Percentiles rank a stretch among this genome's conserved stretches.
These are phyloP conservation scores for Tympanoctomys barrerae DNA, from an alignment of 2,797 vertebrate species.

Conservation along the genomic window DNA sequence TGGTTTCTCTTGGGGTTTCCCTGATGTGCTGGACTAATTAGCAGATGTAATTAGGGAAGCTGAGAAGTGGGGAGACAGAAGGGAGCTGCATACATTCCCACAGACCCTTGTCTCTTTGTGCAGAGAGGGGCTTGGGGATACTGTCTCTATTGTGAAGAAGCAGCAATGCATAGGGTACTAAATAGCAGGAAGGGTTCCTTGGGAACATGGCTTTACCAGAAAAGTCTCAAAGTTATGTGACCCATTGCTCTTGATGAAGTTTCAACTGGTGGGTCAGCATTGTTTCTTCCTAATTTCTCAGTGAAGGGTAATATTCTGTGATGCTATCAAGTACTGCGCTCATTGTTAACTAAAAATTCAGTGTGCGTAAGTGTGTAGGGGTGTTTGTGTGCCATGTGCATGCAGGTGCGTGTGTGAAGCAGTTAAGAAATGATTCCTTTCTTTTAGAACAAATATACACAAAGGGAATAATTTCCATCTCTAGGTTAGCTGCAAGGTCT, in stretches of 20 bases:
- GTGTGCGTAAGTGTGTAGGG: neutral
- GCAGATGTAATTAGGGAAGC: slow-evolving; percentile 75
- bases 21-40: slow-evolving; percentile 79
- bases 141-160: slow-evolving; percentile 41
- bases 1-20: slow-evolving; percentile 72
- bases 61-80: slow-evolving; percentile 68
- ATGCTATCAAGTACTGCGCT: neutral
- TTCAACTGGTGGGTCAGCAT: slow-evolving; percentile 32
- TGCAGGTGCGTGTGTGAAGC: neutral
- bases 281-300: slow-evolving; percentile 16
- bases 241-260: slow-evolving; percentile 27
- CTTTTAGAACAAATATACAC: slow-evolving; percentile 40
- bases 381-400: neutral
- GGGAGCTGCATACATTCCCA: slow-evolving; percentile 63
- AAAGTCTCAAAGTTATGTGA: neutral
- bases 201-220: slow-evolving; percentile 28
- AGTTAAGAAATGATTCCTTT: slow-evolving; percentile 27
- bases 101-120: slow-evolving; percentile 29
- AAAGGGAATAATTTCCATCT: neutral
- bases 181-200: neutral
- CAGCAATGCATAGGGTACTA: neutral
- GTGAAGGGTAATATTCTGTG: slow-evolving; percentile 1
- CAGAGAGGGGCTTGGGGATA: neutral
- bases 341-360: slow-evolving; percentile 42
- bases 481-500: neutral